phyloP scores from a whole-genome alignment of 2,888 invertebrate genomes.

The Drosophila basisetae region DNA sequence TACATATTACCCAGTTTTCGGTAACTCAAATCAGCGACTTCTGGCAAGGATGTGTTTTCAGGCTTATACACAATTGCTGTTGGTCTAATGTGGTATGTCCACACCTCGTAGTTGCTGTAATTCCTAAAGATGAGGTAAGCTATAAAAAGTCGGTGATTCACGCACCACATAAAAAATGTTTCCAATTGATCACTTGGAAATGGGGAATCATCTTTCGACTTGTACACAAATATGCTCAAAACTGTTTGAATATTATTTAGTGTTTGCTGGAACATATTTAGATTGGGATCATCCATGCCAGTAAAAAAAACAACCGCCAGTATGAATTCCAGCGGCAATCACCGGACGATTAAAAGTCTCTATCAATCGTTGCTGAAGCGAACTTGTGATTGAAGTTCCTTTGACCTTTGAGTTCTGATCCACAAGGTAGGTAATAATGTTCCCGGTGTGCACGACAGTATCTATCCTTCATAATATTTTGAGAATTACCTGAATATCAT shows the following conservation, averaged over 20 bases:
- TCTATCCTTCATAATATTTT: not conserved
- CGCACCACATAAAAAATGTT: not conserved
- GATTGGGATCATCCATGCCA: not conserved
- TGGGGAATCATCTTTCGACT: not conserved
- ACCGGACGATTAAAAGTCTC: constrained; percentile 2
- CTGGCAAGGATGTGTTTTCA: rapidly evolving
- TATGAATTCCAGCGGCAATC: constrained; percentile 16
- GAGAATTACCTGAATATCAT: not conserved
- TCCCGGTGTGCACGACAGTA: rapidly evolving
- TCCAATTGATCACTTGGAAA: not conserved
- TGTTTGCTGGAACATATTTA: not conserved
- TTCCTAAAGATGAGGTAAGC: not conserved
- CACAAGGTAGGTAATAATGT: constrained; percentile 3
- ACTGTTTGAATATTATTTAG: not conserved
- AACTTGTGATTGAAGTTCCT: not conserved
- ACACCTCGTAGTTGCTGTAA: not conserved
- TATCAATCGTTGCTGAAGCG: constrained; percentile 5
- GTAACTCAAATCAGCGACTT: not conserved
- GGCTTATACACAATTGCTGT: rapidly evolving
- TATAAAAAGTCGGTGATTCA: not conserved
- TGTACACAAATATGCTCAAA: constrained; percentile 5
- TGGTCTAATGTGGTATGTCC: not conserved
- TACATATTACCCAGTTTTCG: rapidly evolving
- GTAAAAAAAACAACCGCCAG: not conserved
- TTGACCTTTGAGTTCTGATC: not conserved